Evolutionary conservation across 1,140 invertebrate genomes (phyloP), one percentile per base, ranked within the genome.

Genomic region (Neelides sp.): DNA sequence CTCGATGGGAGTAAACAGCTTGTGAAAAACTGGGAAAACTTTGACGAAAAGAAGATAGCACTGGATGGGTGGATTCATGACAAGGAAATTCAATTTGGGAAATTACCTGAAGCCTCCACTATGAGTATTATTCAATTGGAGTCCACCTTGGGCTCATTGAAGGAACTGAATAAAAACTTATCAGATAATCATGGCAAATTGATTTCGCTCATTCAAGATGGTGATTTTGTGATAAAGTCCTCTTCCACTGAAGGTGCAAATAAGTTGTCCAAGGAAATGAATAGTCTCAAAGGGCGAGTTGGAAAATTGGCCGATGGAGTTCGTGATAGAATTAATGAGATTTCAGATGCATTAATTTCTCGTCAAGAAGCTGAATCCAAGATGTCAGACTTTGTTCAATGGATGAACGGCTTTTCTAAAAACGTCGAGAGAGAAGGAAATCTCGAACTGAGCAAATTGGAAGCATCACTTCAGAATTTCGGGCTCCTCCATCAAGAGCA

Each of bases 331-430:
- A 82, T 86, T 24, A 86, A 87, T 64, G 72, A 77, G 32, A 68
- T 87, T 0, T 85, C 84, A 4, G 84, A 89, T 64, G 76, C 82
- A 55, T 58, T 53, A 17, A 57, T 54, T 58, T 49, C 22, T 48
- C 69, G 79, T 57, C 83, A 91, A 71, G 87, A 93, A 64, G 86
- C 92, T 57, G 78, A 85, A 59, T 78, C 79, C 20, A 83, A 83
- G 63, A 70, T 93, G 39, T 73, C 78, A 10, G 79, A 82, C 55
- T 86, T 93, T 63, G 78, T 82, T 40, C 82, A 80, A 43, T 92
- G 86, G 85, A 78, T 93, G 67, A 80, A 81, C 36, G 75, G 80
- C 46, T 72, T 89, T 37, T 74, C 79, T 58, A 71, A 76, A 17
- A 80, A 83, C 59, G 75, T 85, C 17, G 76, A 79, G 35, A 79